Conservation (phyloP, 2,888 invertebrate genomes). For the Zeuzera pyrina region DNA sequence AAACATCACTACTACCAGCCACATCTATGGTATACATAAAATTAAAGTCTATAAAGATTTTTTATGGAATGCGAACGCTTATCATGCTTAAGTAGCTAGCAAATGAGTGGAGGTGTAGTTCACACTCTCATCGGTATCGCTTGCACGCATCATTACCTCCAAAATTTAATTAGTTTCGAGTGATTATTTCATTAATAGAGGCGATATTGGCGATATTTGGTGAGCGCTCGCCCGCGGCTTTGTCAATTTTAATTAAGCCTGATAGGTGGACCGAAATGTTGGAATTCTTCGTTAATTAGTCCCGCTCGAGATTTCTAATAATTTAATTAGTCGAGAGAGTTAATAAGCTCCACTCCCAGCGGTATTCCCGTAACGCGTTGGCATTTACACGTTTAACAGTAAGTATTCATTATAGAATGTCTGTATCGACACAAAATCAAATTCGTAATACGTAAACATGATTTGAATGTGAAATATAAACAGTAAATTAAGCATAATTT, state of each 20-base stretch:
- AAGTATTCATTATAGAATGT: too few species aligned
- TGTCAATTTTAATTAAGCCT: constrained; percentile 71
- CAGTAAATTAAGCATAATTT: too few species aligned
- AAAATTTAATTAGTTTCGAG: constrained; percentile 72
- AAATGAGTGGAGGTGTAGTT: constrained; percentile 1
- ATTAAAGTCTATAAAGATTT: too few species aligned
- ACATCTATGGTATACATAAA: too few species aligned
- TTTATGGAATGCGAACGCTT: too few species aligned
- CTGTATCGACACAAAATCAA: too few species aligned
- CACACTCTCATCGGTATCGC: constrained; percentile 40
- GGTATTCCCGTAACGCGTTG: constrained; percentile 56
- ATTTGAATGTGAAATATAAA: too few species aligned
- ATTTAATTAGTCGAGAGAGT: constrained; percentile 67
- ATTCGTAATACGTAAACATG: too few species aligned
- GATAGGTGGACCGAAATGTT: constrained; percentile 70
- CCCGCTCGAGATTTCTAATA: constrained; percentile 68
- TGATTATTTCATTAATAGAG: constrained; percentile 71
- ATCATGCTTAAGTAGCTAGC: too few species aligned
- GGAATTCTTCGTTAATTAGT: constrained; percentile 72
- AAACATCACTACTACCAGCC: too few species aligned
- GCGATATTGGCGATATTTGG: constrained; percentile 70
- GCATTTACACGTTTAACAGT: constrained; percentile 30
- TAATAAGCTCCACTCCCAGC: constrained; percentile 52
- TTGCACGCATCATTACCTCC: constrained; percentile 67
- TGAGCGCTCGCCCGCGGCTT: constrained; percentile 57